Evolutionary conservation across 2,888 invertebrate genomes (phyloP), one percentile per base, ranked within the genome.

Genomic region (Dryadula phaetusa): DNA sequence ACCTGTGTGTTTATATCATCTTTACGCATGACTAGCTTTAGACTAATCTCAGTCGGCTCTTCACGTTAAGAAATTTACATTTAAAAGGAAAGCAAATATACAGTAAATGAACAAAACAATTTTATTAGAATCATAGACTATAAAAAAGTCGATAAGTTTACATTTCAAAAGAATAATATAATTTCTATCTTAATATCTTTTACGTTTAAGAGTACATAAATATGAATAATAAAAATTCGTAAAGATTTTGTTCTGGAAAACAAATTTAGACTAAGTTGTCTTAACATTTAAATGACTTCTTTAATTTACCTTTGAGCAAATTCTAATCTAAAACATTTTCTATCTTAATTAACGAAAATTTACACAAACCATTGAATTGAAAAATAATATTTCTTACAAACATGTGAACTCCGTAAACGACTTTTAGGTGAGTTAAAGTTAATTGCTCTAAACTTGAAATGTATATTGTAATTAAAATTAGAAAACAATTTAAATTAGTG

Each of bases 301-400:
- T 22, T 37, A 16, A 49, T 34, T 47, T 62, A 37, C 10, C 54
- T 40, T 40, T 22, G 1, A 40, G 37, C 16, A 49, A 49, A 40
- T 2, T 18, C 20, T 62, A 34, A 58, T 37, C 28, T 32, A 10
- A 18, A 10, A 32, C n/a, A 25, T 44, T n/a, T 66, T 66, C 62
- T 49, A 61, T 42, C 28, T 56, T 62, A 58, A 53, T 65, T 66
- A 66, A 65, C 20, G 42, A 34, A 53, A 53, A 52, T 62, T 56
- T 49, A 62, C 52, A 28, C 66, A 52, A 62, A 37, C 49, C 69
- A 62, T 58, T 69, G 69, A 62, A 42, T 58, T 44, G 66, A 58
- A 66, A 66, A 66, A 58, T 66, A 34, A 64, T 37, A 18, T 58
- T 34, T 58, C 69, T 62, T 53, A 65, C 62, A 56, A 58, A 52